Conservation (phyloP, 2,113 vertebrate species). For the Perca fluviatilis region DNA sequence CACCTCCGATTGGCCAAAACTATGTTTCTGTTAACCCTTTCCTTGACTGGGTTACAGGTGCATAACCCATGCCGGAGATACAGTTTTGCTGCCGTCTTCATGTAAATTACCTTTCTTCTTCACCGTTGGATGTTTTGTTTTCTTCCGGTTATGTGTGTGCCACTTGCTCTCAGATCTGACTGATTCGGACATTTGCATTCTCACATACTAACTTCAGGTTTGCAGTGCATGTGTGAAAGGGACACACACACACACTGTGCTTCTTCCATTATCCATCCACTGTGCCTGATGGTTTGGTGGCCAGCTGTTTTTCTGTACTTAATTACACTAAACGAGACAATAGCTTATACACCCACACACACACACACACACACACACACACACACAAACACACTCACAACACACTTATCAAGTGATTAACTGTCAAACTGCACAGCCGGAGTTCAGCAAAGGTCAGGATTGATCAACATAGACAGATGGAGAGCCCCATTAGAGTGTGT, state of each 20-base stretch:
- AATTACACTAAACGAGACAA: conserved; percentile 55
- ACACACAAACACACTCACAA: conserved; percentile 39
- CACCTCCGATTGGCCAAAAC: no score
- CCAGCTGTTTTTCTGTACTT: conserved; percentile 57
- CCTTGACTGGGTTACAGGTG: no score
- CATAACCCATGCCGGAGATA: no score
- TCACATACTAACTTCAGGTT: no score
- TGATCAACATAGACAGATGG: conserved; percentile 85
- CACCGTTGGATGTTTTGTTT: no score
- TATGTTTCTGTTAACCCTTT: no score
- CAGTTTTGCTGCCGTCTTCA: no score
- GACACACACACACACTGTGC: neutral
- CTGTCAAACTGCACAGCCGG: conserved; percentile 80
- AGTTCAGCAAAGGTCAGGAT: conserved; percentile 79
- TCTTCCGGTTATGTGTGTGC: no score
- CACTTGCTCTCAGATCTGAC: no score
- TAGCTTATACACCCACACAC: conserved; percentile 21
- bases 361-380: conserved; percentile 27
- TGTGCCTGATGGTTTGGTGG: conserved; percentile 25
- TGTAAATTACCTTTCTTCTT: no score
- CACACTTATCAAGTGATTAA: conserved; percentile 82
- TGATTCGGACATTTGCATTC: no score
- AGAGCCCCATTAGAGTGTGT: conserved; percentile 69
- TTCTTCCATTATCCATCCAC: neutral
- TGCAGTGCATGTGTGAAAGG: no score